Evolutionary conservation across 2,113 vertebrate species (phyloP).

Genomic region (Nycticebus coucang): DNA sequence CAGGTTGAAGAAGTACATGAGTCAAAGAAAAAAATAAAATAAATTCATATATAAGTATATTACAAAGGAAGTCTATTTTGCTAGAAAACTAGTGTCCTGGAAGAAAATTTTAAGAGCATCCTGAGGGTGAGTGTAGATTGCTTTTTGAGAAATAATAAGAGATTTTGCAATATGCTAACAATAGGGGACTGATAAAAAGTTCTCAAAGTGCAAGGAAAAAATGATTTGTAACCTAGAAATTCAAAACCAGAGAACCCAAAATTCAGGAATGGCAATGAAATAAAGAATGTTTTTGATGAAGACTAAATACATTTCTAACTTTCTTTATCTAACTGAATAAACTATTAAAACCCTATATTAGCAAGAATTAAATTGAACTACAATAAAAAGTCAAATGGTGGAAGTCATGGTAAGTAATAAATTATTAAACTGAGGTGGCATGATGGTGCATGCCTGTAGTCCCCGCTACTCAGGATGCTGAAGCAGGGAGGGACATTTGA

Average conservation of each 20-base stretch:
- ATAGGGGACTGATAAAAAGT: neutral
- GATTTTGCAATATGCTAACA: neutral
- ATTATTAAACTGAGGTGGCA: neutral
- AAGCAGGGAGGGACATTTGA: neutral
- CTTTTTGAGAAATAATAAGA: neutral
- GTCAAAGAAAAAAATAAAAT: neutral
- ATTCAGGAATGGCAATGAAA: neutral
- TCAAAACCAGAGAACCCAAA: neutral
- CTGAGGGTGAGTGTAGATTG: neutral
- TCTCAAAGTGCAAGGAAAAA: neutral
- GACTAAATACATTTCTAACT: neutral
- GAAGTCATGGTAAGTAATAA: neutral
- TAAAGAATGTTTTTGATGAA: neutral
- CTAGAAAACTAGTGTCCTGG: neutral
- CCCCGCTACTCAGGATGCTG: neutral
- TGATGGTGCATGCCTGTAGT: neutral
- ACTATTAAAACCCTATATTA: neutral
- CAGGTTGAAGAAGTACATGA: neutral
- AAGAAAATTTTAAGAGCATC: neutral
- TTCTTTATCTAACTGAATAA: neutral
- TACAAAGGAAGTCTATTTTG: neutral
- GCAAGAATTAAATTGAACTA: neutral
- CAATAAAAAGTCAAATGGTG: neutral
- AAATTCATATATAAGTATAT: neutral
- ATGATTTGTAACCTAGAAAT: neutral